Conservation (phyloP, 2,113 vertebrate genomes). For the Speoplatyrhinus poulsoni region DNA sequence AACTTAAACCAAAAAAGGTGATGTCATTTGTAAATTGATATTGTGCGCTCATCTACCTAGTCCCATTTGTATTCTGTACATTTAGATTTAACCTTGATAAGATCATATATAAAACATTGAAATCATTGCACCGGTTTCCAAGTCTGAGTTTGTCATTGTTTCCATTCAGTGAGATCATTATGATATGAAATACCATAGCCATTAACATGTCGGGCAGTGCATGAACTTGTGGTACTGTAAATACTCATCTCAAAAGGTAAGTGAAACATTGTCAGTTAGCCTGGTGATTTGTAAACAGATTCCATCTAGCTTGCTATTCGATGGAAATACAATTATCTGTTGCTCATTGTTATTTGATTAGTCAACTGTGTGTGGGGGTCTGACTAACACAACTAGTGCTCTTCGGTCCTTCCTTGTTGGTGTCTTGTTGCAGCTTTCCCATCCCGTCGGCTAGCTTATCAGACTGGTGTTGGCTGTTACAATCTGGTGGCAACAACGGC, state of each 20-base stretch:
- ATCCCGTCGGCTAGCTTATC: slow-evolving; percentile 98
- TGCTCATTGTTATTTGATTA: too few relatives aligned
- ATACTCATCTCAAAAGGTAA: too few relatives aligned
- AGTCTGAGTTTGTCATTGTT: slow-evolving; percentile 57
- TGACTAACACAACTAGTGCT: not conserved
- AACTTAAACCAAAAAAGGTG: slow-evolving; percentile 58
- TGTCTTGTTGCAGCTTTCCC: slow-evolving; percentile 63
- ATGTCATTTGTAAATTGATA: slow-evolving; percentile 65
- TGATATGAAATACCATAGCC: too few relatives aligned
- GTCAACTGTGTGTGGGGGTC: not conserved
- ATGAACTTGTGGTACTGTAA: too few relatives aligned
- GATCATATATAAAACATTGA: slow-evolving; percentile 90
- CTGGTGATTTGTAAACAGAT: too few relatives aligned
- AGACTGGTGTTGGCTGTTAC: slow-evolving; percentile 99
- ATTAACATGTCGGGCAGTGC: too few relatives aligned
- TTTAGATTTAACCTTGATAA: slow-evolving; percentile 82
- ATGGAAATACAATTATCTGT: not conserved
- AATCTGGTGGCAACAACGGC: slow-evolving; percentile 91
- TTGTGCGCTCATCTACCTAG: slow-evolving; percentile 61
- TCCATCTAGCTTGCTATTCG: too few relatives aligned
- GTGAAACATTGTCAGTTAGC: too few relatives aligned
- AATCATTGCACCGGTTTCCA: slow-evolving; percentile 82
- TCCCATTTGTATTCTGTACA: slow-evolving; percentile 86
- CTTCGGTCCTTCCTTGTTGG: not conserved
- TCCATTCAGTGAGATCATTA: not conserved